A percentile compares a stretch with the other conserved stretches of the same genome.
phyloP scores from a whole-genome alignment of 2,888 invertebrate species.

The Siphonodentalium dalli region DNA sequence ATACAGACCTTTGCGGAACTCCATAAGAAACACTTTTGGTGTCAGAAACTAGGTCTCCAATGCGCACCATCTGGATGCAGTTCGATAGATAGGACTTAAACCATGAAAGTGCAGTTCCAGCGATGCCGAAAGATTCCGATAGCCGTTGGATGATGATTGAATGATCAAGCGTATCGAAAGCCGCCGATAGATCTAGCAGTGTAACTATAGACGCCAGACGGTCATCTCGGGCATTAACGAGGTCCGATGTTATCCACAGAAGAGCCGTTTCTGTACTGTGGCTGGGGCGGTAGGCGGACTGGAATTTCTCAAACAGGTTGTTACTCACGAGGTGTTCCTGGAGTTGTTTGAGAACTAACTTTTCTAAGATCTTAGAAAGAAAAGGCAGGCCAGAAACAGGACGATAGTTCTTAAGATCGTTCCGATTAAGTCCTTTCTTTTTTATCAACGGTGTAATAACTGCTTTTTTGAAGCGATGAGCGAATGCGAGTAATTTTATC shows the following conservation, averaged over 20 bases:
- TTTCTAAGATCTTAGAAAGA: constrained; percentile 10
- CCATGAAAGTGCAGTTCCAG: constrained; percentile 1
- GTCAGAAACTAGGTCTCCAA: neutral
- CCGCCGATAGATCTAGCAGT: constrained; percentile 8
- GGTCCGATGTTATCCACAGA: constrained; percentile 2
- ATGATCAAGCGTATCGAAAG: constrained; percentile 14
- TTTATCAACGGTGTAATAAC: constrained; percentile 1
- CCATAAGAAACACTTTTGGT: neutral
- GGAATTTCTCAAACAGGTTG: neutral
- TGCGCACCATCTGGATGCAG: neutral
- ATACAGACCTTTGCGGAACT: constrained; percentile 13
- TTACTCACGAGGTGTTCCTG: constrained; percentile 1
- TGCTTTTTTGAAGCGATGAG: constrained; percentile 12
- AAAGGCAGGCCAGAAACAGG: constrained; percentile 13
- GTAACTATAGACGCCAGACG: constrained; percentile 3
- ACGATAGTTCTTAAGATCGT: constrained; percentile 6
- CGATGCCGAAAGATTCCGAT: constrained; percentile 2
- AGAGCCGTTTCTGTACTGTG: constrained; percentile 11
- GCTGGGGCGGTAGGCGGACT: constrained; percentile 4
- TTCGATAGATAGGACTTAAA: constrained; percentile 7
- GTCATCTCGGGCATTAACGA: constrained; percentile 3
- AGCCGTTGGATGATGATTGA: constrained; percentile 4
- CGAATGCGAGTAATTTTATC: too few species aligned
- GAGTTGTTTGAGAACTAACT: constrained; percentile 1
- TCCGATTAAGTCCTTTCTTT: constrained; percentile 3